Evolutionary conservation across 2,888 invertebrate genomes (phyloP).

Genomic region (Pseudoips prasinana): DNA sequence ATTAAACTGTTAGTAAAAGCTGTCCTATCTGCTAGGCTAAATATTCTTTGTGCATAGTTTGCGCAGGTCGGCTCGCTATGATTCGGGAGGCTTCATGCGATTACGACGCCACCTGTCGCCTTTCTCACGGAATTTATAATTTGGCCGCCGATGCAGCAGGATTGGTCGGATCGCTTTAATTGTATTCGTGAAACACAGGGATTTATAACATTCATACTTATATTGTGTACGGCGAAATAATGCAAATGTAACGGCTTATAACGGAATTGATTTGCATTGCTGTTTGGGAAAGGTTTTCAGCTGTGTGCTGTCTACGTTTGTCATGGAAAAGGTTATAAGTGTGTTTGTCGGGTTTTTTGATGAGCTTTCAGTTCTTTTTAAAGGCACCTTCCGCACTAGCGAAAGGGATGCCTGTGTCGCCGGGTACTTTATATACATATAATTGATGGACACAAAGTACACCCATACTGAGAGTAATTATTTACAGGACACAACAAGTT

Average conservation of each 20-base stretch:
- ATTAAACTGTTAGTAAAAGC: no score
- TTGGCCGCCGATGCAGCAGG: conserved; percentile 50
- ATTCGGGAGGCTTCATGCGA: conserved; percentile 69
- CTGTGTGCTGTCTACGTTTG: conserved; percentile 2
- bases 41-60: conserved; percentile 37
- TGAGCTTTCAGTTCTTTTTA: no score
- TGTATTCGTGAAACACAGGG: conserved; percentile 69
- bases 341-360: no score
- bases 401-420: no score
- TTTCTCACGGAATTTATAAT: conserved; percentile 77
- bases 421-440: no score
- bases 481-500: no score
- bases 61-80: conserved; percentile 52
- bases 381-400: no score
- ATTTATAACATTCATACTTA: conserved; percentile 54
- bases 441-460: no score
- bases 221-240: conserved; percentile 24
- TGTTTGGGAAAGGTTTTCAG: conserved; percentile 25
- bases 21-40: conserved; percentile 11
- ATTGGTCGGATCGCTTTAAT: conserved; percentile 68
- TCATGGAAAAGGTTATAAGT: background rate
- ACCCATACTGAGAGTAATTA: no score
- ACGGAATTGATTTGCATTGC: conserved; percentile 31
- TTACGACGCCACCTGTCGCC: conserved; percentile 74
- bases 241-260: conserved; percentile 28